phyloP scores from a whole-genome alignment of 2,113 vertebrate species.

The Oncorhynchus tshawytscha region DNA sequence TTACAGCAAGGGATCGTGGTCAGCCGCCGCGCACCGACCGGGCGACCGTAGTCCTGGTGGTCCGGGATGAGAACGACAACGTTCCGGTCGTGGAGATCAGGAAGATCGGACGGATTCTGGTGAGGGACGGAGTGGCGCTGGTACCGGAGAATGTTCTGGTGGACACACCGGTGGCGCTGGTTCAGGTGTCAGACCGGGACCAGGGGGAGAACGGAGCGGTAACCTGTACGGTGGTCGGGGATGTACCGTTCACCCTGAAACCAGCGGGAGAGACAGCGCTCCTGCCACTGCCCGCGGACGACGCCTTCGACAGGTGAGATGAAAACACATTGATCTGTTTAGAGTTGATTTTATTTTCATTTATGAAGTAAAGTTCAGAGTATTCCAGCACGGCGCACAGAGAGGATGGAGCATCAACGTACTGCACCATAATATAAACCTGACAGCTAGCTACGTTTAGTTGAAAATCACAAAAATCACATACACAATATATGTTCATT shows the following conservation, averaged over 20 bases:
- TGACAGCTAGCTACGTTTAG: no score
- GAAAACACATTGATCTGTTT: neutral
- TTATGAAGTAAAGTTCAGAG: no score
- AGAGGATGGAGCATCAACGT: no score
- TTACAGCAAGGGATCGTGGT: constrained; percentile 89
- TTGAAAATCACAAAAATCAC: no score
- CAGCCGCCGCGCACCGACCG: constrained; percentile 91
- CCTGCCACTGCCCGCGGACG: constrained; percentile 72
- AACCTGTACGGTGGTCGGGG: constrained; percentile 93
- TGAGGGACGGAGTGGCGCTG: constrained; percentile 86
- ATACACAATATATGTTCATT: no score
- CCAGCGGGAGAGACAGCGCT: constrained; percentile 81
- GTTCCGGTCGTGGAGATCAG: constrained; percentile 92
- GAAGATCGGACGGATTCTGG: constrained; percentile 91
- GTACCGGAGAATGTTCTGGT: constrained; percentile 93
- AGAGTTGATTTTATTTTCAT: no score
- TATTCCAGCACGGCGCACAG: no score
- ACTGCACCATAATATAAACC: no score
- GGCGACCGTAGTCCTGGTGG: constrained; percentile 87
- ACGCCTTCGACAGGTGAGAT: constrained; percentile 82
- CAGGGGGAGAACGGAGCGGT: constrained; percentile 95
- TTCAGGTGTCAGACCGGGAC: constrained; percentile 93
- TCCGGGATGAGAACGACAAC: constrained; percentile 94
- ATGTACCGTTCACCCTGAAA: constrained; percentile 95
- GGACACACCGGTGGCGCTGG: constrained; percentile 91